Evolutionary conservation across 2,888 invertebrate species (phyloP).

Genomic region (Anoncus sp.): DNA sequence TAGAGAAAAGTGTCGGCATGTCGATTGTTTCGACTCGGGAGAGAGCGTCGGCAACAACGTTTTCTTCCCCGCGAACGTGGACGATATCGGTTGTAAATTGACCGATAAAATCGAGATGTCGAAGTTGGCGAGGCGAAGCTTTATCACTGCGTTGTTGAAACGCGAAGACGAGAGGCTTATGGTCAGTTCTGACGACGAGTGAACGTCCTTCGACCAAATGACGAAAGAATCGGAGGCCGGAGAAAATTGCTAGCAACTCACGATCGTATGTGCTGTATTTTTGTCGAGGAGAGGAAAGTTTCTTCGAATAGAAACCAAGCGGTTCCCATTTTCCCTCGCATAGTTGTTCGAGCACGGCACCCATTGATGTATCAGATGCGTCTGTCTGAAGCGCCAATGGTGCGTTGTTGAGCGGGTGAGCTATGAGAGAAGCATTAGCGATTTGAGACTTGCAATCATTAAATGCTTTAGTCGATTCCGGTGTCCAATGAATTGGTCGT

Average conservation of each 20-base stretch:
- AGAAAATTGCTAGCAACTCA: neutral
- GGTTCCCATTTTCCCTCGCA: no score
- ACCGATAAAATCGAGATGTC: slow-evolving; percentile 1
- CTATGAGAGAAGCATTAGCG: no score
- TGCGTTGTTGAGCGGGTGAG: slow-evolving; percentile 35
- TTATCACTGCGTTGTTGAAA: no score
- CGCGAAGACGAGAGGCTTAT: neutral
- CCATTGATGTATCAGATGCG: slow-evolving; percentile 48
- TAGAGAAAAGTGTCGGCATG: no score
- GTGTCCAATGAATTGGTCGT: no score
- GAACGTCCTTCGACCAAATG: neutral
- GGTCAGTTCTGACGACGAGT: no score
- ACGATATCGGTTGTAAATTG: slow-evolving; percentile 21
- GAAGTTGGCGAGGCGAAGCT: no score
- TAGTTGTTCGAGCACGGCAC: neutral
- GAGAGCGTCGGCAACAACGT: neutral
- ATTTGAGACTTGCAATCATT: no score
- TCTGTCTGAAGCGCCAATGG: slow-evolving; percentile 52
- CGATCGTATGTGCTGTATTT: slow-evolving; percentile 10
- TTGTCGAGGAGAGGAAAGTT: neutral
- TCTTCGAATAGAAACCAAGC: neutral
- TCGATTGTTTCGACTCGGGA: no score
- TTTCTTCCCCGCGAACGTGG: slow-evolving; percentile 23
- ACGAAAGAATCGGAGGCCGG: neutral
- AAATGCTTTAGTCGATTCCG: no score